phyloP scores from a whole-genome alignment of 2,888 invertebrate species.

The Nephrotoma appendiculata region DNA sequence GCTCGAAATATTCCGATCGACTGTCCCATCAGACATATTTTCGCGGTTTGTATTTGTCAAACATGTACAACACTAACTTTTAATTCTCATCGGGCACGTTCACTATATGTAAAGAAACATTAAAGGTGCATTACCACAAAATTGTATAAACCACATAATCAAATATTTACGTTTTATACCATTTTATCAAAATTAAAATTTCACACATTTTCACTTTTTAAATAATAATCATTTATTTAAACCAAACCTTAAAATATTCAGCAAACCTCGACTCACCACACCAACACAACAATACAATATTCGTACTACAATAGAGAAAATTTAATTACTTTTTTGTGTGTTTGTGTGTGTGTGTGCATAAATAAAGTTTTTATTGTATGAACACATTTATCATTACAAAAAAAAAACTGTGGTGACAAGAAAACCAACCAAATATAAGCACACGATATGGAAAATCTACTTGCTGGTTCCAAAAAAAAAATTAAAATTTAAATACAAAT shows the following conservation, averaged over 20 bases:
- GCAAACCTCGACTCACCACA: background rate
- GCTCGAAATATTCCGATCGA: no score
- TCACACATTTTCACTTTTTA: background rate
- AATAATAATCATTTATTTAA: background rate
- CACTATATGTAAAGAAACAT: no score
- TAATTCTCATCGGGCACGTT: no score
- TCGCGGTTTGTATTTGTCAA: no score
- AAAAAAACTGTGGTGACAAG: background rate
- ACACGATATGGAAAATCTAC: background rate
- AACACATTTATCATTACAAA: background rate
- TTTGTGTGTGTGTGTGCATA: background rate
- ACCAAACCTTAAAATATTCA: background rate
- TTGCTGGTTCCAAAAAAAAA: background rate
- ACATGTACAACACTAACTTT: no score
- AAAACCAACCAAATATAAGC: background rate
- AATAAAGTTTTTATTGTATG: background rate
- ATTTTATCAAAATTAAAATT: background rate
- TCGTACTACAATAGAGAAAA: background rate
- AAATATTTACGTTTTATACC: background rate
- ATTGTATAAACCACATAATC: background rate
- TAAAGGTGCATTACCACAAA: no score
- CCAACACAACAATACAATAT: background rate
- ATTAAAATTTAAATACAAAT: background rate
- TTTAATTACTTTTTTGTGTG: background rate
- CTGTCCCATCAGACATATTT: no score